These are phyloP conservation scores for Seriola aureovittata DNA, from an alignment of 2,113 vertebrate species.

Conservation along the genomic window DNA sequence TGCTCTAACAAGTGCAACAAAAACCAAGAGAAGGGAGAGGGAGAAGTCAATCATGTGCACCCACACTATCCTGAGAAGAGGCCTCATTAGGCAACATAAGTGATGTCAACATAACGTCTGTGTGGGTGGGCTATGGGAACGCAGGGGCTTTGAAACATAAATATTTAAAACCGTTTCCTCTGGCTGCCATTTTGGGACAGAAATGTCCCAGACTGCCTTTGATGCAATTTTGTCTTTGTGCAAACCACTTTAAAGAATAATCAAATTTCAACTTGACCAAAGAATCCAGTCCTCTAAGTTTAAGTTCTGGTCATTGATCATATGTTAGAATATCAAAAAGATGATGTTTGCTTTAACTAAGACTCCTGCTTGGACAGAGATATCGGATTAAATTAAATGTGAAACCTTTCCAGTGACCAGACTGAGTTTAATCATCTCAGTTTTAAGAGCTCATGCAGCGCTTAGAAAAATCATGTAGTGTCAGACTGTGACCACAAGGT, in stretches of 20 bases:
- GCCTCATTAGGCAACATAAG: background rate
- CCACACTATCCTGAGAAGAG: background rate
- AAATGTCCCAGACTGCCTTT: background rate
- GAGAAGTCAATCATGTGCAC: background rate
- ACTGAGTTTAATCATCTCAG: too few relatives aligned
- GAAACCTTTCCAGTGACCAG: background rate
- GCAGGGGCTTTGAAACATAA: conserved; percentile 1
- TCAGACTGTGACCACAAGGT: conserved; percentile 56
- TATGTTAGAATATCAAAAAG: background rate
- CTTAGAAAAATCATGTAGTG: conserved; percentile 23
- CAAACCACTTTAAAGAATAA: background rate
- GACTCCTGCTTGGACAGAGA: background rate
- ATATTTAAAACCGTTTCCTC: background rate
- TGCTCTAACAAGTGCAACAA: background rate
- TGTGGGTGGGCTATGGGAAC: background rate
- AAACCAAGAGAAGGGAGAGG: background rate
- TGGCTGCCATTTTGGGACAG: background rate
- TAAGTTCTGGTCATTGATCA: background rate
- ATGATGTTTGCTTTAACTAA: background rate
- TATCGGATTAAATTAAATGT: background rate
- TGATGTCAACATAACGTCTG: background rate
- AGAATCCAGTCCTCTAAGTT: background rate
- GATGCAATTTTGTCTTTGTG: background rate
- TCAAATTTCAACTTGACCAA: background rate
- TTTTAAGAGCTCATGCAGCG: background rate